Evolutionary conservation across 2,797 vertebrate genomes (phyloP).

Genomic region (Saxicola maurus): DNA sequence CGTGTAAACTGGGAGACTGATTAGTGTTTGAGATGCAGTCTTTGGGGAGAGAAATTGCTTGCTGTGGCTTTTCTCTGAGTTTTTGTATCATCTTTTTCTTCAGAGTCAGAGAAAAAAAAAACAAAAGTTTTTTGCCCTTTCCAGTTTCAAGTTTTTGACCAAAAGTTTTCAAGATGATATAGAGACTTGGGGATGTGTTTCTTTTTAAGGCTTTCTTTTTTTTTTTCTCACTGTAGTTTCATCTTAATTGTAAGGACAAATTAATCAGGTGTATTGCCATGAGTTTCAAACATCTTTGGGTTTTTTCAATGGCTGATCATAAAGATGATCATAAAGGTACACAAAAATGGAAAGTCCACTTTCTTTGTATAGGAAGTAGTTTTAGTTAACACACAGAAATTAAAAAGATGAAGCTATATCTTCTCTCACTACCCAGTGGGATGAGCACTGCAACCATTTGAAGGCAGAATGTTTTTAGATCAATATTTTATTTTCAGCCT

Average conservation of each 20-base stretch:
- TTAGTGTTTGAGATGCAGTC: neutral
- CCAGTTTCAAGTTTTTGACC: neutral
- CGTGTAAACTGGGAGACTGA: neutral
- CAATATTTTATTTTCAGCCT: constrained; percentile 30
- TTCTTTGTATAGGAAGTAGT: neutral
- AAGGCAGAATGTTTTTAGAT: neutral
- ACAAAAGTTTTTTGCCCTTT: neutral
- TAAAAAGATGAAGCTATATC: neutral
- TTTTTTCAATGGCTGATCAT: neutral
- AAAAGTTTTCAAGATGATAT: neutral
- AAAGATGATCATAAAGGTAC: neutral
- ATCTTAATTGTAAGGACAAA: neutral
- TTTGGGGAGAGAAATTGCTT: neutral
- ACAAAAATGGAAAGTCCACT: neutral
- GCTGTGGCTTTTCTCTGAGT: neutral
- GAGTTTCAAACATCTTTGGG: neutral
- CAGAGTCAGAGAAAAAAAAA: neutral
- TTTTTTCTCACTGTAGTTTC: neutral
- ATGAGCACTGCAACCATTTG: neutral
- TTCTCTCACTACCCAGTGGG: neutral
- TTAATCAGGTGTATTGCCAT: neutral
- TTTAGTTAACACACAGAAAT: neutral
- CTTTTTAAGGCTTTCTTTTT: neutral
- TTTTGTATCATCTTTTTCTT: neutral
- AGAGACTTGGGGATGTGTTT: neutral